Base-by-base conservation (phyloP, 2,113 vertebrate species). In the Pseudorectes ferrugineus region DNA sequence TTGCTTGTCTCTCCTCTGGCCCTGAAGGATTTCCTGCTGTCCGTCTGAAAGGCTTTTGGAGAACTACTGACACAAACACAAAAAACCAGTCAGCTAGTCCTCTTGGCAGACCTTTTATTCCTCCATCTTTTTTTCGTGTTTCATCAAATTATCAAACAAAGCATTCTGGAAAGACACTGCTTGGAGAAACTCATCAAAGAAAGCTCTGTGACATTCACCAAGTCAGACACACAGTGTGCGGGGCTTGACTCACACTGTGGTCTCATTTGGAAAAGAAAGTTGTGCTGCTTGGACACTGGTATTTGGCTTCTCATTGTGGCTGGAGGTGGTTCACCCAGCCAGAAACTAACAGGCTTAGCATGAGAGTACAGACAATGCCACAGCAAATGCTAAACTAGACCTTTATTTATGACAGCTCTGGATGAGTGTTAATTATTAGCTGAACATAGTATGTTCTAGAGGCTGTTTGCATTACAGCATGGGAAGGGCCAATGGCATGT, bases 391-490 rank as follows among this genome's bases (percentile, higher is more conserved):
- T 80, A 55, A 89, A 63, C 55, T 80, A 66, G 90, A 74, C 82
- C 73, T 91, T 94, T 90, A 85, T 96, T 95, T 96, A 93, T 93
- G 72, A 83, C 68, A 67, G 4, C 67, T 85, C 82, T 86, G 62
- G 59, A 71, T 86, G 88, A 94, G 33, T 73, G 88, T 96, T 96
- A 94, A 96, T 95, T 95, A 94, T 96, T 96, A 96, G 93, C 93
- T 93, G 88, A 89, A 87, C 1, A 2, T 54, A 12, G 20, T 63
- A 10, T 71, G 51, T 95, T 95, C 78, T 83, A 74, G 72, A 92
- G 68, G 36, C 51, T 92, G 88, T 93, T 97, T 88, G 76, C 67
- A 55, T 70, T 93, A 77, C 73, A 61, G 85, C 72, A 54, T 55
- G 85, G 93, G 92, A 95, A 91, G 72, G 94, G 90, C 88, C 63